Base-by-base conservation (phyloP, 2,888 invertebrate species). In the Pachycephus smyrnensis region DNA sequence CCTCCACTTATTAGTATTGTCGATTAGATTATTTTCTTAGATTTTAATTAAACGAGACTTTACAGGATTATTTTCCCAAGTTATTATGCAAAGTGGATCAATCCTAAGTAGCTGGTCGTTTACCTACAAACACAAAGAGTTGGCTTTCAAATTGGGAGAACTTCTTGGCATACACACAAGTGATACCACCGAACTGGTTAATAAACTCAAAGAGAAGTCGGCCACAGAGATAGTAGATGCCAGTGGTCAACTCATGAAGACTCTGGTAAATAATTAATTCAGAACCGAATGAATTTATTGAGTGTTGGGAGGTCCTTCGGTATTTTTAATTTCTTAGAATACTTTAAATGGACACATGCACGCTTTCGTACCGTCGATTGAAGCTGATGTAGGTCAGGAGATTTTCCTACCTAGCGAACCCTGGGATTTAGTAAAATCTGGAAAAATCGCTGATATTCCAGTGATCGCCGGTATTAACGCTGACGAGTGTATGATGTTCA, bases 1-100 rank as follows among this genome's bases (percentile, higher is more conserved):
- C 71, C 85, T 90, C 9, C 55, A 55, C 40, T 55, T 23, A 9
- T 40, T 55, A 55, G 6, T 23, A 15, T 23, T 23, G 23, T 55
- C 23, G 9, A 23, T 55, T 1, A 55, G 15, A 55, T 55, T n/a
- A n/a, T 55, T 23, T 23, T 55, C 9, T 23, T 33, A 33, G 12
- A 11, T 31, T 11, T 71, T 71, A 11, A 71, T 30, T 31, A 3
- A 71, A 71, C 23, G 1, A 0, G 12, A 31, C 1, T 40, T 55
- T 40, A 12, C 73, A 90, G 91, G 90, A 33, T 82, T 90, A 36
- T 91, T 91, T 82, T 86, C 80, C n/a, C 78, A 73, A 12, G 89
- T 83, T 11, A 91, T 91, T 68, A 81, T 84, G 69, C 86, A 91
- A 77, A 90, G 91, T 79, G 91, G 91, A n/a, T 84, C 88, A 3